These are phyloP conservation scores for Paedocypris micromegethes DNA, from an alignment of 2,797 vertebrate genomes.

Conservation along the genomic window DNA sequence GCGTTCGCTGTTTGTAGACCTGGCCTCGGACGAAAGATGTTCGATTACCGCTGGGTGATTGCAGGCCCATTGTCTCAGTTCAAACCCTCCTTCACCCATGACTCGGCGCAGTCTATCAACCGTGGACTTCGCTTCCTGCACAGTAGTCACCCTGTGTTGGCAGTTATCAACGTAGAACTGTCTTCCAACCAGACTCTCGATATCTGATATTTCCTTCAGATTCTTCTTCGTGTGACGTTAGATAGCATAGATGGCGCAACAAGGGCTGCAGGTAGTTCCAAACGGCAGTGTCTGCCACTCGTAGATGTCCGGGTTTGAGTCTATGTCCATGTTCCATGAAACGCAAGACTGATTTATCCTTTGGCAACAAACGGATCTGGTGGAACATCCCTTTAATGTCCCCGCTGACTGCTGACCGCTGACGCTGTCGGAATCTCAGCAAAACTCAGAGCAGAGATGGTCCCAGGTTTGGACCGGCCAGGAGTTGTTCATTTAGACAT, in stretches of 20 bases:
- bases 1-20: background rate
- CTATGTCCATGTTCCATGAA: background rate
- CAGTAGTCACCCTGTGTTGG: background rate
- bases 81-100: constrained; percentile 3
- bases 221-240: background rate
- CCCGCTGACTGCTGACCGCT: background rate
- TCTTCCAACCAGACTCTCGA: background rate
- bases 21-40: constrained; percentile 2
- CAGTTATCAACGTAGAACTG: constrained; percentile 28
- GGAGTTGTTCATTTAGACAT: background rate
- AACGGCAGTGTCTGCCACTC: background rate
- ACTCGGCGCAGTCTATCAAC: constrained; percentile 1
- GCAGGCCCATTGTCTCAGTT: constrained; percentile 13
- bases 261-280: background rate
- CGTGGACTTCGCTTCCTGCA: background rate
- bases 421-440: background rate
- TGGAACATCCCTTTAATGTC: background rate
- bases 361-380: background rate
- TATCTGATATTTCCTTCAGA: constrained; percentile 1
- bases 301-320: background rate
- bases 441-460: background rate
- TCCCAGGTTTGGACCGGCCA: background rate
- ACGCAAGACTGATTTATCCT: background rate
- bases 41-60: background rate
- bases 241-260: background rate